Evolutionary conservation across 35 echinoderm and acorn worm genomes (phyloP), one percentile per base, ranked within the genome.

Genomic region (Anneissia japonica): DNA sequence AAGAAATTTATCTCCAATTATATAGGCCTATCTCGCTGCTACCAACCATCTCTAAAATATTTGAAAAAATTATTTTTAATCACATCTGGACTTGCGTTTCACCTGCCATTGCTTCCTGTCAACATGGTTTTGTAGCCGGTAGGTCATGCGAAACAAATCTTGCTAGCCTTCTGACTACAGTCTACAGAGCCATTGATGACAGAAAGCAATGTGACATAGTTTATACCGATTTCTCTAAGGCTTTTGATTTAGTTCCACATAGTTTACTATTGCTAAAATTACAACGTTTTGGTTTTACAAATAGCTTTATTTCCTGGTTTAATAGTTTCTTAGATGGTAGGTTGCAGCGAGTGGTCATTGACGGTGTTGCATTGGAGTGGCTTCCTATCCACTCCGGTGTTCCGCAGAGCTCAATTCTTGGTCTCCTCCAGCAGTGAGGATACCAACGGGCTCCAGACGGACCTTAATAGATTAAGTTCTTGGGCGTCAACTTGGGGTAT

Each of bases 61-160:
- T 82, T 82, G 38, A 82, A 41, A 7, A 3, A 30, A 16, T 82
- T 82, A 17, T 82, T 36, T 82, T 30, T 82, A 37, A 82, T 23
- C 34, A 30, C 14, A 19, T 82, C 35, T 45, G 40, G 40, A 45
- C 40, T 45, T 16, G 16, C n/a, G n/a, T n/a, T n/a, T n/a, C n/a
- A n/a, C n/a, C n/a, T n/a, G 40, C 40, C 16, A 4, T 45, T 45
- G 16, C 40, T 16, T 45, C 40, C 16, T 45, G 4, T 16, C 40
- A 45, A 45, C 40, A 45, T 45, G 40, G 40, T 16, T 45, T 45
- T 16, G 40, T 45, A 16, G 5, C 40, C 16, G 16, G 16, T 45
- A 45, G 40, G 16, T 45, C 40, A 45, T 45, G 40, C 40, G 40
- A 45, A 16, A 45, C 40, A 4, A 45, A 45, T 45, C 40, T 45